Evolutionary conservation across 2,113 vertebrate species (phyloP).

Genomic region (Pseudopipra pipra): DNA sequence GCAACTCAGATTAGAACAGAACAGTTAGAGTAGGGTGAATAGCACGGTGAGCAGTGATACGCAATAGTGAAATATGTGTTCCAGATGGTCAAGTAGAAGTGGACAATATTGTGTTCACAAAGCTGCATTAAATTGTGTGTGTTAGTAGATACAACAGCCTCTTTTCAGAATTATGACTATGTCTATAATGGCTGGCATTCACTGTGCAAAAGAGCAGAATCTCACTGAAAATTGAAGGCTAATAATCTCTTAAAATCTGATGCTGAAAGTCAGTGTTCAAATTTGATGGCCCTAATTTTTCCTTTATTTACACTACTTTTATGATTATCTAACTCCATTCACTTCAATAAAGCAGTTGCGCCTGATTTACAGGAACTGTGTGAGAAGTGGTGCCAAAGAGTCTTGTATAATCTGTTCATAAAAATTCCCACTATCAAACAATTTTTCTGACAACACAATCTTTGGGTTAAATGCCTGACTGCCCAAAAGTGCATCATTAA

Average conservation of each 20-base stretch:
- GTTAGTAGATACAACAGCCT: background rate
- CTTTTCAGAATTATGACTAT: background rate
- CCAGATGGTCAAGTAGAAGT: background rate
- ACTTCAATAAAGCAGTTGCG: background rate
- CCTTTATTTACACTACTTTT: conserved; percentile 16
- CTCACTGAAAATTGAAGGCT: background rate
- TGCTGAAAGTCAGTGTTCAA: background rate
- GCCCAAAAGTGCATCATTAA: background rate
- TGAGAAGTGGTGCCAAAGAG: background rate
- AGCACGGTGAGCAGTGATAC: background rate
- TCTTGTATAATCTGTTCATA: background rate
- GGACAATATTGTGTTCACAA: background rate
- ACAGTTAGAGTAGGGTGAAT: background rate
- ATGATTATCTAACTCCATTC: background rate
- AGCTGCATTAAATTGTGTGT: background rate
- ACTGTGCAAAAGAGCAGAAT: background rate
- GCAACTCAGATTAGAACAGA: background rate
- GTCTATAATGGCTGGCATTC: background rate
- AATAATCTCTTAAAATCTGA: background rate
- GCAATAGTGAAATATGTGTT: background rate
- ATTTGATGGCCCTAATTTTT: background rate
- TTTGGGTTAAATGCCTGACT: conserved; percentile 8
- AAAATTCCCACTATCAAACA: conserved; percentile 1
- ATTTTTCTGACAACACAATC: background rate
- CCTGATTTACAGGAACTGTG: background rate